phyloP scores from a whole-genome alignment of 2,113 vertebrate genomes.

The Rhea americana region DNA sequence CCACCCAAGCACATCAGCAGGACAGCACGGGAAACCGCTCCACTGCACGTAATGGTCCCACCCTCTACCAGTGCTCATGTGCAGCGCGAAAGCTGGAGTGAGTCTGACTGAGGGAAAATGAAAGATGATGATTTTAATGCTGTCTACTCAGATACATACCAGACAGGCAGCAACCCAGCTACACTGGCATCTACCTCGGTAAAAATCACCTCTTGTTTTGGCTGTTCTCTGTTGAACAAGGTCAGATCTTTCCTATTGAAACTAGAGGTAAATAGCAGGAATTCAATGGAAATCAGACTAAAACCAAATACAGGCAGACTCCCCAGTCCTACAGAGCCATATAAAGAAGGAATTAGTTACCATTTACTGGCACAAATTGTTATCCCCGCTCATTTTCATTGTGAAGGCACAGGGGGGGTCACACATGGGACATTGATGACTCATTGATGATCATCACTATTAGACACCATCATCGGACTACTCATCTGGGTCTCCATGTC shows the following conservation, averaged over 20 bases:
- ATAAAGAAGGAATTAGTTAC: neutral
- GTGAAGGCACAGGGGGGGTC: neutral
- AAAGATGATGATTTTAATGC: neutral
- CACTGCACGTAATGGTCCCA: neutral
- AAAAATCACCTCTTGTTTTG: neutral
- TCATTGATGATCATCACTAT: neutral
- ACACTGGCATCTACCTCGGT: neutral
- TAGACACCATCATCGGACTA: neutral
- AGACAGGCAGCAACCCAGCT: neutral
- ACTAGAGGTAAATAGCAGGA: rapidly evolving
- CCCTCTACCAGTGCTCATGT: neutral
- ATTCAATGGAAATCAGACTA: neutral
- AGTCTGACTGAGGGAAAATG: neutral
- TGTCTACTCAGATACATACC: neutral
- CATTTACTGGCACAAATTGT: neutral
- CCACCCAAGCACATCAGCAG: neutral
- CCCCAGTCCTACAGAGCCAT: neutral
- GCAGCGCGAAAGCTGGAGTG: neutral
- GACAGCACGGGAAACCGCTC: neutral
- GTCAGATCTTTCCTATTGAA: neutral
- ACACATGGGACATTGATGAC: neutral
- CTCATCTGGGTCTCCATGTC: neutral
- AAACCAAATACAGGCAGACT: neutral
- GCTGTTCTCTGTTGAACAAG: neutral
- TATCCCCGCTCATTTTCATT: neutral